Conservation (phyloP, 1,140 invertebrate genomes). For the Drosophila burlai region DNA sequence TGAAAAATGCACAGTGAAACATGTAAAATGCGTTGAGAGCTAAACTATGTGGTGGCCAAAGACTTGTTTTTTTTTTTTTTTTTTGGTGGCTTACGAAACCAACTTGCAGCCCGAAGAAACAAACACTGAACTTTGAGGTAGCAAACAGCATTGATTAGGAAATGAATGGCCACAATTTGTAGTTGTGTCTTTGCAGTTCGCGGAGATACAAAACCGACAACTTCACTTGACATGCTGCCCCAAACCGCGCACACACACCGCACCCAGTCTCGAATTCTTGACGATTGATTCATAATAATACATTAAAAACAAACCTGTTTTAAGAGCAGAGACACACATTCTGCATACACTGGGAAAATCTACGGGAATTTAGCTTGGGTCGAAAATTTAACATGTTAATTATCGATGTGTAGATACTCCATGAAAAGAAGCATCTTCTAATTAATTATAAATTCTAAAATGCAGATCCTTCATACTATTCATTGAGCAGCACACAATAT, state of each 20-base stretch:
- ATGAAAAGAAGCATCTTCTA: neutral
- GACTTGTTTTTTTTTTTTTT: slow-evolving; percentile 43
- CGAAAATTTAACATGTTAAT: neutral
- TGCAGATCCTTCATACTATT: neutral
- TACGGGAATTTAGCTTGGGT: neutral
- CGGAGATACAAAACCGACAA: slow-evolving; percentile 32
- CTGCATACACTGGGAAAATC: slow-evolving; percentile 26
- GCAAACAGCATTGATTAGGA: slow-evolving; percentile 55
- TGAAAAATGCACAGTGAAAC: slow-evolving; percentile 46
- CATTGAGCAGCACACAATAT: neutral
- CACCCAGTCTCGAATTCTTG: slow-evolving; percentile 68
- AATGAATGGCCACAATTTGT: slow-evolving; percentile 58
- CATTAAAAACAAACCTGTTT: slow-evolving; percentile 54
- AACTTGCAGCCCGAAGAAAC: slow-evolving; percentile 22
- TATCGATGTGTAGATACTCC: neutral
- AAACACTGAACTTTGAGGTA: slow-evolving; percentile 43
- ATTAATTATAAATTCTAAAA: neutral
- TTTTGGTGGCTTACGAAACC: slow-evolving; percentile 40
- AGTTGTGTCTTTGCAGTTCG: slow-evolving; percentile 44
- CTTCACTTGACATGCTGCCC: slow-evolving; percentile 55
- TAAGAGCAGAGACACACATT: slow-evolving; percentile 36
- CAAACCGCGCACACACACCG: slow-evolving; percentile 45
- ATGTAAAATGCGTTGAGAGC: slow-evolving; percentile 68
- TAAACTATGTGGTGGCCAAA: slow-evolving; percentile 41
- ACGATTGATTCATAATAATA: slow-evolving; percentile 69